Evolutionary conservation across 2,797 vertebrate species (phyloP).

Genomic region (Naso thynnoides): DNA sequence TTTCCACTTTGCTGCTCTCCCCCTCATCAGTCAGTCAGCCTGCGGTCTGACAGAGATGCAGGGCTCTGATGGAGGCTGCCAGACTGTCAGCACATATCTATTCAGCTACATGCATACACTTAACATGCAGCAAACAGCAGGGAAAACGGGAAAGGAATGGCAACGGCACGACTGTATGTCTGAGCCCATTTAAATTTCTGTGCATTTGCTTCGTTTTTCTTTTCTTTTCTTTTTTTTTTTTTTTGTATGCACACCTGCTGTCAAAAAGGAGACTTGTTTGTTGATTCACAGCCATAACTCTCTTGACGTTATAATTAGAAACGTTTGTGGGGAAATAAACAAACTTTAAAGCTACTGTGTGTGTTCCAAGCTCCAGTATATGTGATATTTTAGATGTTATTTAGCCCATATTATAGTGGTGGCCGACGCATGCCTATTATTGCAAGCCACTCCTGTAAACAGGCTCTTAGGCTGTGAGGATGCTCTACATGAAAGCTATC

Average conservation of each 20-base stretch:
- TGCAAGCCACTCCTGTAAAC: conserved; percentile 45
- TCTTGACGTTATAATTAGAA: conserved; percentile 69
- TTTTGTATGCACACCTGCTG: conserved; percentile 47
- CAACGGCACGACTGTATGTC: conserved; percentile 26
- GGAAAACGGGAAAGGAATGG: conserved; percentile 7
- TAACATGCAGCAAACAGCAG: conserved; percentile 48
- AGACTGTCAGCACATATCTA: conserved; percentile 75
- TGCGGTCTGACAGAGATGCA: conserved; percentile 71
- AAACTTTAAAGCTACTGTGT: conserved; percentile 64
- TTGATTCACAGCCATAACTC: conserved; percentile 54
- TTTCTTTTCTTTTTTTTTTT: conserved; percentile 50
- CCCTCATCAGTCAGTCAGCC: conserved; percentile 76
- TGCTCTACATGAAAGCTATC: conserved; percentile 39
- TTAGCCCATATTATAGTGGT: conserved; percentile 22
- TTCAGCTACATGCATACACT: conserved; percentile 59
- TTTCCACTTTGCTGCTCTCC: conserved; percentile 73
- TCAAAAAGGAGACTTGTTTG: conserved; percentile 56
- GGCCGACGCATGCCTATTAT: conserved; percentile 36
- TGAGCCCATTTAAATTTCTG: conserved; percentile 42
- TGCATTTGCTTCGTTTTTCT: conserved; percentile 53
- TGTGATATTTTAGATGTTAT: conserved; percentile 59
- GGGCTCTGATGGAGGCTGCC: conserved; percentile 83
- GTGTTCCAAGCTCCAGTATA: conserved; percentile 29
- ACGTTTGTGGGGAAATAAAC: conserved; percentile 62
- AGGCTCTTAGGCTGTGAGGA: conserved; percentile 34